Base-by-base conservation (phyloP, 1,140 invertebrate genomes). In the Scaptomyza pallida region DNA sequence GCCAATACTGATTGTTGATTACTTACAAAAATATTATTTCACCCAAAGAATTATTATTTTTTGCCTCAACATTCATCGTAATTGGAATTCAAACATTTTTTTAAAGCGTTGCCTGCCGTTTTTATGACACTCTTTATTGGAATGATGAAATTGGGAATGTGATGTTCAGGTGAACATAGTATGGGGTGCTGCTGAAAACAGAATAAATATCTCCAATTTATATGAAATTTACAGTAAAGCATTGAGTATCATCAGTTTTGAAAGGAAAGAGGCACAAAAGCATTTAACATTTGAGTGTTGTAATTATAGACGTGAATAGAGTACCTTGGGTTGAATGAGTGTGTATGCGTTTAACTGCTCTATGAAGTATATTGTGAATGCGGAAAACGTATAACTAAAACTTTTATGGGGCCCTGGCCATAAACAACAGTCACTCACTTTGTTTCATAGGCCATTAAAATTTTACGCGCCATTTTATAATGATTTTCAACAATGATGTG, bases 401-500 rank as follows among this genome's bases (percentile, higher is more conserved):
- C 13, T 74, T 85, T 86, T 74, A 86, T 77, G 73, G 56, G 16
- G 51, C 21, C 43, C 44, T 45, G 16, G 30, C 56, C 76, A 81
- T 85, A 86, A 85, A 86, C 52, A 77, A 79, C 75, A 67, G 55
- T 57, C 40, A 64, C 41, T 59, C 47, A 72, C 68, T 40, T 61
- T 55, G 60, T 50, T 64, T 71, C 52, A 48, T 54, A 65, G 65
- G 56, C 78, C 69, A 88, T 86, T 86, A 86, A 88, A 81, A 81
- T 75, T 86, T 75, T 69, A 86, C 69, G 82, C 70, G 63, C 70
- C 60, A 76, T 88, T 86, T 88, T 86, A 88, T 72, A 86, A 86
- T 86, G 81, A 86, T 86, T 86, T 78, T 60, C 69, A 75, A 33
- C 73, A 78, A 86, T 88, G 81, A 86, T 86, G 82, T 88, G 81